A percentile compares a stretch with the other conserved stretches of the same genome.
Evolutionary conservation across 2,797 vertebrate genomes (phyloP).

Genomic region (Phataginus tetradactyla): DNA sequence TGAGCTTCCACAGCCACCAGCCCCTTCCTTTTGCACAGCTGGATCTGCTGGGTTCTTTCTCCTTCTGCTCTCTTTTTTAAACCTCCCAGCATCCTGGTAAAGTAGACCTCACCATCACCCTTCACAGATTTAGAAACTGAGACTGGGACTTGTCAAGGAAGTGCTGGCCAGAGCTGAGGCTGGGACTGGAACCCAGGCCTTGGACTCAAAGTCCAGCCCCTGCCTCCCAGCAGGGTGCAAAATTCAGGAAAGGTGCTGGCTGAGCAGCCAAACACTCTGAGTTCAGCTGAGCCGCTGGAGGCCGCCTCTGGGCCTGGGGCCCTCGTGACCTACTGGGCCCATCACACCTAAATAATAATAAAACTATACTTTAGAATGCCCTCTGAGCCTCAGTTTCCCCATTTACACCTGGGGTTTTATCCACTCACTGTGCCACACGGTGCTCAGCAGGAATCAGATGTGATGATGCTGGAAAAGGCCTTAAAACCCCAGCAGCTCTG

Average conservation of each 20-base stretch:
- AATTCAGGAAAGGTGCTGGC: not conserved
- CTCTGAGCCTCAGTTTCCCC: not conserved
- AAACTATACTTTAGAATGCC: not conserved
- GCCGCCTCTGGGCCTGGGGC: accelerated
- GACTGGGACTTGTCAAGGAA: not conserved
- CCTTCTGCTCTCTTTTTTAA: not conserved
- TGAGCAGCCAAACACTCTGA: not conserved
- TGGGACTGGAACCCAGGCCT: not conserved
- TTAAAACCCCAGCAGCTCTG: not conserved
- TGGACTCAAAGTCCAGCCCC: not conserved
- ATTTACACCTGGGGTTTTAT: not conserved
- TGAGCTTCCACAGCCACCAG: accelerated
- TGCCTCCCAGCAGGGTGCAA: not conserved
- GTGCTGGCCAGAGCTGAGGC: not conserved
- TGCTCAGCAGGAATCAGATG: not conserved
- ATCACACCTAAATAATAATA: not conserved
- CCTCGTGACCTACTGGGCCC: not conserved
- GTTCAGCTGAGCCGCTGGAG: not conserved
- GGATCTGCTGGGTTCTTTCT: not conserved
- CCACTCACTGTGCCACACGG: not conserved
- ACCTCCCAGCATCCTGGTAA: not conserved
- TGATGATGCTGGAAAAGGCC: not conserved
- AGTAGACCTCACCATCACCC: not conserved
- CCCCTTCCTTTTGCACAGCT: not conserved
- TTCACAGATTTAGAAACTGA: not conserved